Conservation (phyloP, 2,888 invertebrate species). For the Synergus itoensis region DNA sequence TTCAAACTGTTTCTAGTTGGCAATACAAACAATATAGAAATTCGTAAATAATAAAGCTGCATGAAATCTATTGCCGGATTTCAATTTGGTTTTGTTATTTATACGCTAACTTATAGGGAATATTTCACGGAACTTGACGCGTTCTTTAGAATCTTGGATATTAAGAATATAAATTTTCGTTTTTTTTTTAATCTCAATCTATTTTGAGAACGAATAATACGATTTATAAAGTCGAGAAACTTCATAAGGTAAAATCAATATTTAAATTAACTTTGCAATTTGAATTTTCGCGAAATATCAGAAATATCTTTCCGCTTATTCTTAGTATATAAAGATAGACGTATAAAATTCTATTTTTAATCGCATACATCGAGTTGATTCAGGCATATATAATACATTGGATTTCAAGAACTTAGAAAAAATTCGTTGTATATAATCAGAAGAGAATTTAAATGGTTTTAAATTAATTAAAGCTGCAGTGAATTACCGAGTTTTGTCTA, state of each 20-base stretch:
- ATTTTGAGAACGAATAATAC: neutral
- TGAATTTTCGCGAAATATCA: neutral
- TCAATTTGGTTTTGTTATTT: neutral
- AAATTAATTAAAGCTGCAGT: neutral
- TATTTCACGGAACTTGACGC: neutral
- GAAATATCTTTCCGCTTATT: neutral
- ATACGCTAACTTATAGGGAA: neutral
- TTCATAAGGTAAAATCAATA: neutral
- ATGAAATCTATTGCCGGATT: neutral
- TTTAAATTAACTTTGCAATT: too few relatives aligned
- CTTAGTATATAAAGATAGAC: neutral
- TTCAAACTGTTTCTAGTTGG: too few relatives aligned
- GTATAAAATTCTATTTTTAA: neutral
- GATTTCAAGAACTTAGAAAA: neutral
- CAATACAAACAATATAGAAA: too few relatives aligned
- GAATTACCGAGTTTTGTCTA: neutral
- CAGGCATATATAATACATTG: neutral
- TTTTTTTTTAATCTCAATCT: neutral
- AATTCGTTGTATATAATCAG: neutral
- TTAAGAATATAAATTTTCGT: neutral
- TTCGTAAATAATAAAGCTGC: neutral
- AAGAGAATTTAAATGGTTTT: neutral
- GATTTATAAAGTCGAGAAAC: neutral
- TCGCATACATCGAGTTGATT: neutral
- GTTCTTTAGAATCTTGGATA: neutral